These are phyloP conservation scores for Silurus asotus DNA, from an alignment of 2,113 vertebrate genomes.

Conservation along the genomic window DNA sequence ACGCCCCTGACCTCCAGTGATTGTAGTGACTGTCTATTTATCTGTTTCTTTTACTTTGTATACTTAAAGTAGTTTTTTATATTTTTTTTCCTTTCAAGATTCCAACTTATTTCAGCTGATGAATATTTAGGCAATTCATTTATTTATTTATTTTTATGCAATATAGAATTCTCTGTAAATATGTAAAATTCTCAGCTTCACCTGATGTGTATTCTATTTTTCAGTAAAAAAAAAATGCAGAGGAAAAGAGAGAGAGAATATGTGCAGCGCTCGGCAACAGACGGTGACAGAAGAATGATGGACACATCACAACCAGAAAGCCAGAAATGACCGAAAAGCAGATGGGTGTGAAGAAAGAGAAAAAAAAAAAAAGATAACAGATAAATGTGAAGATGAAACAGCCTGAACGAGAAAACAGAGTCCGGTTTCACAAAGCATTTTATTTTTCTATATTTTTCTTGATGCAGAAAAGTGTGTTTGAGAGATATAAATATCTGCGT, in stretches of 20 bases:
- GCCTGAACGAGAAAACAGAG: slow-evolving; percentile 52
- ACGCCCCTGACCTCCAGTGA: too few relatives aligned
- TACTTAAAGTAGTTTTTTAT: too few relatives aligned
- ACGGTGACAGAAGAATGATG: slow-evolving; percentile 67
- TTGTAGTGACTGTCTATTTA: too few relatives aligned
- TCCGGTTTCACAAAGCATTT: slow-evolving; percentile 75
- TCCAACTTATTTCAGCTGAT: not conserved
- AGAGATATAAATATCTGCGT: slow-evolving; percentile 69
- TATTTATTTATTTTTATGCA: not conserved
- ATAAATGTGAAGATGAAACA: not conserved
- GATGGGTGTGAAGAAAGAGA: slow-evolving; percentile 65
- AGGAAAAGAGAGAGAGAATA: slow-evolving; percentile 62
- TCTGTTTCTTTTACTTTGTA: too few relatives aligned
- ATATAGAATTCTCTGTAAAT: not conserved
- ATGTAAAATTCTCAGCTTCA: not conserved
- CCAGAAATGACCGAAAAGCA: not conserved
- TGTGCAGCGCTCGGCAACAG: slow-evolving; percentile 66
- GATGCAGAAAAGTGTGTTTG: slow-evolving; percentile 63
- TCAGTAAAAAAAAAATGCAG: slow-evolving; percentile 65
- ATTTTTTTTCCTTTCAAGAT: not conserved
- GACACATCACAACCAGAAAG: slow-evolving; percentile 65
- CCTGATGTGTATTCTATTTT: slow-evolving; percentile 60
- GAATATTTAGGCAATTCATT: not conserved
- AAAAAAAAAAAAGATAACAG: slow-evolving; percentile 39
- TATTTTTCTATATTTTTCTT: slow-evolving; percentile 78